Evolutionary conservation across 2,888 invertebrate genomes (phyloP), one percentile per base, ranked within the genome.

Genomic region (Athalia cordata): DNA sequence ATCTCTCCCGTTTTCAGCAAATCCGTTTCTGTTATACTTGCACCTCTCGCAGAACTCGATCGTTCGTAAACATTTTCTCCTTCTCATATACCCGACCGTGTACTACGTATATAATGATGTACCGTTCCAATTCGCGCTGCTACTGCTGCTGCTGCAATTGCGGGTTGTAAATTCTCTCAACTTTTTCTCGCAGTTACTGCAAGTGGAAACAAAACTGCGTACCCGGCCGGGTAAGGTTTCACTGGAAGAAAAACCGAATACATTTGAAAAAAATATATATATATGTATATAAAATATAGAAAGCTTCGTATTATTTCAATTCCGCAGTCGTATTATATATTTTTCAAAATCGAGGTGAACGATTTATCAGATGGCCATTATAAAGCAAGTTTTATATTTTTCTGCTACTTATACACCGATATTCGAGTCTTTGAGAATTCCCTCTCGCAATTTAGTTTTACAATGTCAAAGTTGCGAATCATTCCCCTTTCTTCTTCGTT

Each of bases 391-490:
- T 29, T 29, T 29, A 29, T 29, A 29, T 29, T 29, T 29, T 29
- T 29, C 29, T 29, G 29, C 29, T 29, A 29, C 29, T 29, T 29
- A 29, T 29, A 29, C 29, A 29, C 29, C 29, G 45, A 59, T 55
- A 43, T 55, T 52, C 13, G 45, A 45, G 57, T 29, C 72, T 72
- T 47, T 72, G 52, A 50, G 59, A 72, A 72, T 13, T 72, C 59
- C 59, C 47, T 47, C 57, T 52, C 59, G 72, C 47, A 59, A 57
- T 59, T 72, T 29, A 59, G 72, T 72, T 72, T 72, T 9, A 59
- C 72, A 59, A 52, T 47, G 57, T 72, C 52, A 59, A 72, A 59
- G 72, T 72, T 72, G 13, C 45, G 59, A 72, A 72, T 72, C 59
- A 72, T 57, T 59, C 45, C 29, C 29, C 57, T 72, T 72, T 72